phyloP scores from a whole-genome alignment of 2,888 invertebrate species.

The Carcina quercana region DNA sequence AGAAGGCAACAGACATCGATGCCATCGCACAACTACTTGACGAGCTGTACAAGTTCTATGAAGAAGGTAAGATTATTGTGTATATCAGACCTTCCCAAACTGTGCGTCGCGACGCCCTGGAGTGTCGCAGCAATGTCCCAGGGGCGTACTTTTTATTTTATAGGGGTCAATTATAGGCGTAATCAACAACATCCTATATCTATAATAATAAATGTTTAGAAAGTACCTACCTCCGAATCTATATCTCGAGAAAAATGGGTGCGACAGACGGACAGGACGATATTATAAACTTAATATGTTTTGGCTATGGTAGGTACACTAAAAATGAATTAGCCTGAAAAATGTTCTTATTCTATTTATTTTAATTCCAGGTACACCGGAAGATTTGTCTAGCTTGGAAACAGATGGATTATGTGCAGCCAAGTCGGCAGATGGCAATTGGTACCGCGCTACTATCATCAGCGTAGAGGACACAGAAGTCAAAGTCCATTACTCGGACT shows the following conservation, averaged over 20 bases:
- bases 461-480: constrained; percentile 53
- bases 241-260: too few relatives aligned
- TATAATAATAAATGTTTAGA: too few relatives aligned
- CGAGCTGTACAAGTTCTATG: constrained; percentile 72
- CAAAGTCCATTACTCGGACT: constrained; percentile 78
- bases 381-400: constrained; percentile 53
- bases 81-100: too few relatives aligned
- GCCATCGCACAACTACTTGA: constrained; percentile 71
- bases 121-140: too few relatives aligned
- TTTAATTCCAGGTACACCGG: constrained; percentile 48
- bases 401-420: constrained; percentile 76
- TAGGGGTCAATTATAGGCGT: too few relatives aligned
- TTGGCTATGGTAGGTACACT: too few relatives aligned
- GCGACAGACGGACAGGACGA: too few relatives aligned
- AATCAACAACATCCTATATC: too few relatives aligned
- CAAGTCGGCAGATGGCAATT: constrained; percentile 77
- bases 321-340: background rate
- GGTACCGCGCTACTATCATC: constrained; percentile 79
- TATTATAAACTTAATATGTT: too few relatives aligned
- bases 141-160: too few relatives aligned
- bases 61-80: constrained; percentile 58
- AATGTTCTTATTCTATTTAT: constrained; percentile 3
- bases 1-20: constrained; percentile 64
- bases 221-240: too few relatives aligned
- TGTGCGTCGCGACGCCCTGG: too few relatives aligned